phyloP scores from a whole-genome alignment of 2,797 vertebrate species.

The Alcedo atthis region DNA sequence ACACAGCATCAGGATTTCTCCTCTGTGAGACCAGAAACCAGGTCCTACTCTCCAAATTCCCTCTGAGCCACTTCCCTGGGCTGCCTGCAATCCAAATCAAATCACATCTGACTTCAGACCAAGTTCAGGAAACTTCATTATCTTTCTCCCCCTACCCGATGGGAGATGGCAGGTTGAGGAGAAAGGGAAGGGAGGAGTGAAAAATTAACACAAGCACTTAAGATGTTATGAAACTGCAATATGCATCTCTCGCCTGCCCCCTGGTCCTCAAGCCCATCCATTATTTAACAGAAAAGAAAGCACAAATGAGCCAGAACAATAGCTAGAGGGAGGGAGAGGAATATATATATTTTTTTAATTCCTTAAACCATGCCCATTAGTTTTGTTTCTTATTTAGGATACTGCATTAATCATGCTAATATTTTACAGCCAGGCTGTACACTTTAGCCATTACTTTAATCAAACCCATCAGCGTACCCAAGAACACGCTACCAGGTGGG shows the following conservation, averaged over 20 bases:
- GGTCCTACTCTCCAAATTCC: background rate
- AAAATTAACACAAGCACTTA: slow-evolving; percentile 70
- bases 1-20: background rate
- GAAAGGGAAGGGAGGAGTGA: slow-evolving; percentile 33
- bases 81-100: slow-evolving; percentile 20
- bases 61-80: background rate
- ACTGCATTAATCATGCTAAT: slow-evolving; percentile 82
- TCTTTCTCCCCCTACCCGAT: background rate
- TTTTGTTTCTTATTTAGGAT: slow-evolving; percentile 83
- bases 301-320: slow-evolving; percentile 78
- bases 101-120: slow-evolving; percentile 29
- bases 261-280: slow-evolving; percentile 64
- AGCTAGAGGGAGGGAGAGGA: slow-evolving; percentile 47
- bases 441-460: slow-evolving; percentile 84
- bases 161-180: slow-evolving; percentile 39
- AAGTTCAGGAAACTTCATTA: slow-evolving; percentile 45
- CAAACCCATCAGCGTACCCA: slow-evolving; percentile 80
- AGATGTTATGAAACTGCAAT: slow-evolving; percentile 68
- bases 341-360: slow-evolving; percentile 38
- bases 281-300: slow-evolving; percentile 78
- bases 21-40: background rate
- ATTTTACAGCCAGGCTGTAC: slow-evolving; percentile 79
- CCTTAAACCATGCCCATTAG: slow-evolving; percentile 67
- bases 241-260: slow-evolving; percentile 64
- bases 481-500: slow-evolving; percentile 82